Evolutionary conservation across 2,113 vertebrate genomes (phyloP).

Genomic region (Coreoperca whiteheadi): DNA sequence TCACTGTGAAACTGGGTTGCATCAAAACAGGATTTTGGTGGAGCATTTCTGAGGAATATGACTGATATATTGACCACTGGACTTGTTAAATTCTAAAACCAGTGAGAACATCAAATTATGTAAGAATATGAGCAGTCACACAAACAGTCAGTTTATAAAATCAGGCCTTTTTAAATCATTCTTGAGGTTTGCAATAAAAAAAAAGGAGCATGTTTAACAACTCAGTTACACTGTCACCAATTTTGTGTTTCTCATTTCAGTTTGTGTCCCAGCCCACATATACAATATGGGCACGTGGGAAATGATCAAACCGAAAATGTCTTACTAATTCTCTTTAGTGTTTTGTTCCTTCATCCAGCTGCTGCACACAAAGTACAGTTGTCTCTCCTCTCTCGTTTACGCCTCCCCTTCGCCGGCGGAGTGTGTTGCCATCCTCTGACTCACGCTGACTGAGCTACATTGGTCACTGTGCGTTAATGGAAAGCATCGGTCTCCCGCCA

Average conservation of each 20-base stretch:
- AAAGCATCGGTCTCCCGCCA: conserved; percentile 4
- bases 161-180: background rate
- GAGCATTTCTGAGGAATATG: too few relatives aligned
- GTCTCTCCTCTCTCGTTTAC: background rate
- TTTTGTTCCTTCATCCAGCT: conserved; percentile 8
- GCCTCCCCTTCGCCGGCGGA: background rate
- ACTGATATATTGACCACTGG: too few relatives aligned
- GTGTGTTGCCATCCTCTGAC: conserved; percentile 30
- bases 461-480: conserved; percentile 28
- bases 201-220: background rate
- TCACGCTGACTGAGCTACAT: conserved; percentile 23
- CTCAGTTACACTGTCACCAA: background rate
- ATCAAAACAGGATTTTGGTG: too few relatives aligned
- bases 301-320: background rate
- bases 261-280: background rate
- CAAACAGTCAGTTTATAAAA: too few relatives aligned
- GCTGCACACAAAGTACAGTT: background rate
- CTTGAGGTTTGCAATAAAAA: background rate
- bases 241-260: background rate
- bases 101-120: background rate
- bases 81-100: too few relatives aligned
- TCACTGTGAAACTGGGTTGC: too few relatives aligned
- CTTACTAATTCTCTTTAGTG: background rate
- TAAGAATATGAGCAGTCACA: too few relatives aligned
- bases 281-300: background rate